Evolutionary conservation across 2,113 vertebrate species (phyloP).

Genomic region (Coturnix japonica): DNA sequence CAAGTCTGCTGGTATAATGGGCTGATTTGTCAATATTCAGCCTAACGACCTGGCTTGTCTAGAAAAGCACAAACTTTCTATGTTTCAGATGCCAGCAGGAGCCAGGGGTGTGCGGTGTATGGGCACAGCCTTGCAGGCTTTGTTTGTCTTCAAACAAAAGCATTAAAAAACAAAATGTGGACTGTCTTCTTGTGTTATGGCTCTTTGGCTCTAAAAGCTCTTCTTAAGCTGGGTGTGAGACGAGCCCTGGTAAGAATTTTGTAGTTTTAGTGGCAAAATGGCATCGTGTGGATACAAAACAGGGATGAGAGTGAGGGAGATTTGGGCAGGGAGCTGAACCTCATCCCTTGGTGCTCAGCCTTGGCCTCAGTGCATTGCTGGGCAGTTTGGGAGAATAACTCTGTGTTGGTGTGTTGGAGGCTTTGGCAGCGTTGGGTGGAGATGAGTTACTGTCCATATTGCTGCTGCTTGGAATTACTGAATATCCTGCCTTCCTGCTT

Average conservation of each 20-base stretch:
- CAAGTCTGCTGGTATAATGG: conserved; percentile 65
- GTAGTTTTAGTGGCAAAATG: conserved; percentile 15
- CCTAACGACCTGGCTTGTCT: conserved; percentile 57
- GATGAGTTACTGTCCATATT: not conserved
- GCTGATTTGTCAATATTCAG: conserved; percentile 49
- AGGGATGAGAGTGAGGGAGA: not conserved
- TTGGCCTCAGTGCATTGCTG: not conserved
- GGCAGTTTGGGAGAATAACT: not conserved
- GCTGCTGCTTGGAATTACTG: not conserved
- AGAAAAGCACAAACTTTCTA: conserved; percentile 62
- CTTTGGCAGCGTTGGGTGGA: not conserved
- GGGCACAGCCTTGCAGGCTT: not conserved
- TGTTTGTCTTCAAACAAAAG: conserved; percentile 52
- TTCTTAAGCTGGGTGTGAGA: not conserved
- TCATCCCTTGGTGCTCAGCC: not conserved
- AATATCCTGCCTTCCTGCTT: not conserved
- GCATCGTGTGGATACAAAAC: not conserved
- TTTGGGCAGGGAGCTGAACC: not conserved
- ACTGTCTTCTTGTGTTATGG: conserved; percentile 31
- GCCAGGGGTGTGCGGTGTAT: not conserved
- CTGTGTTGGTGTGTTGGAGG: not conserved
- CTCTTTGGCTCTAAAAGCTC: conserved; percentile 41
- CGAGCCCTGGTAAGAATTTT: not conserved
- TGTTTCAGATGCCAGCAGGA: conserved; percentile 30
- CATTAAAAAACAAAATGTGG: conserved; percentile 29